Evolutionary conservation across 2,888 invertebrate genomes (phyloP).

Genomic region (Sphaerophoria rueppellii): DNA sequence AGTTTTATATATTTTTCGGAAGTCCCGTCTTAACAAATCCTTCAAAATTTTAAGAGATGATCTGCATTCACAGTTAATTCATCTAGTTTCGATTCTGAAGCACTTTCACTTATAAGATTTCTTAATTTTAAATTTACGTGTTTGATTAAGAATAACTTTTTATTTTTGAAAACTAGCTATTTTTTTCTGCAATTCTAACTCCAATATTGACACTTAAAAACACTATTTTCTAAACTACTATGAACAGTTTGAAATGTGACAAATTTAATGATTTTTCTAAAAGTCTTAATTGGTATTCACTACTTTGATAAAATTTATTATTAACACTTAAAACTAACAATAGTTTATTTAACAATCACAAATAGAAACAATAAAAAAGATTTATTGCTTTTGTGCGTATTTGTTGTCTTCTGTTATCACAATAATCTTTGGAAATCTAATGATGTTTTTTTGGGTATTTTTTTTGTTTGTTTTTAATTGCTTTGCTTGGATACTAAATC

Average conservation of each 20-base stretch:
- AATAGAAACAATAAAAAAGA: constrained; percentile 42
- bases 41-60: no score
- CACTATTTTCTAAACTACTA: constrained; percentile 2
- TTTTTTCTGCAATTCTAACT: no score
- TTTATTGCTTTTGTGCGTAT: constrained; percentile 68
- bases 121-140: no score
- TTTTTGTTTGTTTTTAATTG: constrained; percentile 3
- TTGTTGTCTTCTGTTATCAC: constrained; percentile 68
- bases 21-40: no score
- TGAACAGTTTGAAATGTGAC: background rate
- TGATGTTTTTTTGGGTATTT: background rate
- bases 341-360: constrained; percentile 47
- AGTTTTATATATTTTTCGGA: no score
- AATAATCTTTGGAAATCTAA: constrained; percentile 25
- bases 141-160: no score
- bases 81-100: no score
- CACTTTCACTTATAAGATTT: no score
- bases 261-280: constrained; percentile 8
- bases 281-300: background rate
- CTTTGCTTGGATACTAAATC: background rate
- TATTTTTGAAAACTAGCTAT: no score
- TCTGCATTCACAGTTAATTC: no score
- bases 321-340: constrained; percentile 10
- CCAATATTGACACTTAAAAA: no score
- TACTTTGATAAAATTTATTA: background rate